Evolutionary conservation across 2,797 vertebrate species (phyloP).

Genomic region (Adrianichthys oophorus): DNA sequence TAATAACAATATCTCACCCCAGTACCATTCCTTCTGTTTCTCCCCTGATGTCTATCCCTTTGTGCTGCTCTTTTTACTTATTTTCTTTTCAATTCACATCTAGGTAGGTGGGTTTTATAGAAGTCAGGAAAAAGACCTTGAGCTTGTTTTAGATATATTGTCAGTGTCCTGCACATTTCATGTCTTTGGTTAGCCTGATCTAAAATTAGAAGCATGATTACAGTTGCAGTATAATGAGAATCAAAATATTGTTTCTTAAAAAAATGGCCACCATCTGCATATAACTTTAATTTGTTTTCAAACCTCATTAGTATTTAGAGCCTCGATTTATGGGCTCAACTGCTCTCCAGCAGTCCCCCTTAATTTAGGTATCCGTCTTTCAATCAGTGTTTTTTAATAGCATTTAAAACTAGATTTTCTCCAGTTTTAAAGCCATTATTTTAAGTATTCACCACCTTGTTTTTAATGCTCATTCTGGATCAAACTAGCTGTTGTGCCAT

Average conservation of each 20-base stretch:
- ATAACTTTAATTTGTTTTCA: no score
- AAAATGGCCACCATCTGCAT: no score
- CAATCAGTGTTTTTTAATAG: no score
- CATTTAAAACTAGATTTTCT: background rate
- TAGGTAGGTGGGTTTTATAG: background rate
- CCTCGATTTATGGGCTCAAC: constrained; percentile 10
- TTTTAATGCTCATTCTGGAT: background rate
- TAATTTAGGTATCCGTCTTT: background rate
- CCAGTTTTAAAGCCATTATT: constrained; percentile 11
- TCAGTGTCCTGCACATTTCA: no score
- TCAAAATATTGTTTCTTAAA: no score
- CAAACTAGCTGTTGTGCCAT: constrained; percentile 5
- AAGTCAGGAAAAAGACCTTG: no score
- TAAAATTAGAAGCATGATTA: no score
- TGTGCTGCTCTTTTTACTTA: constrained; percentile 1
- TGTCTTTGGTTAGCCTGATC: no score
- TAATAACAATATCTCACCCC: constrained; percentile 30
- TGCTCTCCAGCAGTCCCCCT: constrained; percentile 27
- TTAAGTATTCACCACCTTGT: background rate
- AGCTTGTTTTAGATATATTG: no score
- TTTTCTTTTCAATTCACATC: constrained; percentile 2
- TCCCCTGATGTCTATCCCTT: constrained; percentile 24
- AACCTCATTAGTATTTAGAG: no score
- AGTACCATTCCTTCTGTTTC: constrained; percentile 19
- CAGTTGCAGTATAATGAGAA: no score